Percentiles rank a stretch among this genome's conserved stretches.
phyloP scores from a whole-genome alignment of 2,888 invertebrate species.

The Holacanthella duospinosa region DNA sequence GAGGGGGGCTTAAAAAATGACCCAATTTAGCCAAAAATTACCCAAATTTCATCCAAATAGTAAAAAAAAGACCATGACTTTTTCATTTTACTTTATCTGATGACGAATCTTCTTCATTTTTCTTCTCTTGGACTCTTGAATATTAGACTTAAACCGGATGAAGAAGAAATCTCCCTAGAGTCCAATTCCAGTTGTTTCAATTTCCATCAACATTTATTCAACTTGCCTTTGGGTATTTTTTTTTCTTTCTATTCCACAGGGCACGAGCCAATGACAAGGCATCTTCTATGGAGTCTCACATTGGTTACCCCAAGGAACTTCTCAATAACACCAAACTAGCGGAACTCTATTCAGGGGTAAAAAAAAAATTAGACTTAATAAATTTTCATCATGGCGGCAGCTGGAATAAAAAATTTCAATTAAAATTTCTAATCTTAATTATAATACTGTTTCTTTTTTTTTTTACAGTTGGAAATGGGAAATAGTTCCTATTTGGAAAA shows the following conservation, averaged over 20 bases:
- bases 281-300: slow-evolving; percentile 71
- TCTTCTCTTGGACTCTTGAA: background rate
- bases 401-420: too few relatives aligned
- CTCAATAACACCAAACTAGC: slow-evolving; percentile 68
- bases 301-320: slow-evolving; percentile 85
- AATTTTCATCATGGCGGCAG: too few relatives aligned
- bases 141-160: background rate
- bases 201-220: background rate
- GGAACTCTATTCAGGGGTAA: slow-evolving; percentile 62
- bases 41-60: too few relatives aligned
- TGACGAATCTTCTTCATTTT: background rate
- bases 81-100: background rate
- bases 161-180: background rate
- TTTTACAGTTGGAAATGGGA: slow-evolving; percentile 56
- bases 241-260: slow-evolving; percentile 13
- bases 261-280: slow-evolving; percentile 65
- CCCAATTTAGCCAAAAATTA: too few relatives aligned
- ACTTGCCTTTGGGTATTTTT: background rate
- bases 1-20: too few relatives aligned
- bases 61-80: too few relatives aligned
- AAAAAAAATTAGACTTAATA: too few relatives aligned
- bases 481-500: slow-evolving; percentile 62
- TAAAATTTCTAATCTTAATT: too few relatives aligned
- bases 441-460: background rate
- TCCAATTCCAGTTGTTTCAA: slow-evolving; percentile 3